Percentiles rank a stretch among this genome's conserved stretches.
phyloP scores from a whole-genome alignment of 2,113 vertebrate species.

The Plecturocebus donacophilus region DNA sequence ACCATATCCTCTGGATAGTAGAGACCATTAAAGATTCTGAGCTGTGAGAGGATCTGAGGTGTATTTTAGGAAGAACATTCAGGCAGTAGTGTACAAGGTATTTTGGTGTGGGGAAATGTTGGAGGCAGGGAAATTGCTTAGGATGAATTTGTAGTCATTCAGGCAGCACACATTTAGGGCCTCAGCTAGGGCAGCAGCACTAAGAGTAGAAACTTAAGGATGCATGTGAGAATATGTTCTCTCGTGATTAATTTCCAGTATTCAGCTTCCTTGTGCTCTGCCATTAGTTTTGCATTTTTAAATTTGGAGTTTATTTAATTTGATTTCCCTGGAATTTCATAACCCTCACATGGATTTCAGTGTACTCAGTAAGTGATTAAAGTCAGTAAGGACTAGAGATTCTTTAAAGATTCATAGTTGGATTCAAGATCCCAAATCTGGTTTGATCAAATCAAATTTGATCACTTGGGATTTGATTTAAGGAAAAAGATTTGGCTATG shows the following conservation, averaged over 20 bases:
- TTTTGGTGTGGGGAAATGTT: not conserved
- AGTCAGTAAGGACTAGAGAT: not conserved
- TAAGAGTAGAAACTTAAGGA: not conserved
- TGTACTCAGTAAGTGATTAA: not conserved
- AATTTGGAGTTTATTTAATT: constrained; percentile 22
- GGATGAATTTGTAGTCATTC: not conserved
- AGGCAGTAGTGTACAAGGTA: too few species aligned
- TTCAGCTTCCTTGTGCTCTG: not conserved
- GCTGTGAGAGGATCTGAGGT: not conserved
- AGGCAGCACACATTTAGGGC: not conserved
- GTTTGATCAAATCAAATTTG: constrained; percentile 34
- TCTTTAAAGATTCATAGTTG: not conserved
- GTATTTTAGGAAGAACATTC: not conserved
- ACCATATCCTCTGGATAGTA: not conserved
- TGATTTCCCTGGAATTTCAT: constrained; percentile 15
- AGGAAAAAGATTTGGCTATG: not conserved
- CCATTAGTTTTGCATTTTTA: not conserved
- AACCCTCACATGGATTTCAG: not conserved
- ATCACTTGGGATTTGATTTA: constrained; percentile 8
- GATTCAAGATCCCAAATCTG: not conserved
- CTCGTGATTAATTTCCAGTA: not conserved
- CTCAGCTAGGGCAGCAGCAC: not conserved
- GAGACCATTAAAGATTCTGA: not conserved
- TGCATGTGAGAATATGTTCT: too few species aligned
- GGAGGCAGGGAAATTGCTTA: not conserved